Evolutionary conservation across 2,797 vertebrate genomes (phyloP).

Genomic region (Acanthornis magna): DNA sequence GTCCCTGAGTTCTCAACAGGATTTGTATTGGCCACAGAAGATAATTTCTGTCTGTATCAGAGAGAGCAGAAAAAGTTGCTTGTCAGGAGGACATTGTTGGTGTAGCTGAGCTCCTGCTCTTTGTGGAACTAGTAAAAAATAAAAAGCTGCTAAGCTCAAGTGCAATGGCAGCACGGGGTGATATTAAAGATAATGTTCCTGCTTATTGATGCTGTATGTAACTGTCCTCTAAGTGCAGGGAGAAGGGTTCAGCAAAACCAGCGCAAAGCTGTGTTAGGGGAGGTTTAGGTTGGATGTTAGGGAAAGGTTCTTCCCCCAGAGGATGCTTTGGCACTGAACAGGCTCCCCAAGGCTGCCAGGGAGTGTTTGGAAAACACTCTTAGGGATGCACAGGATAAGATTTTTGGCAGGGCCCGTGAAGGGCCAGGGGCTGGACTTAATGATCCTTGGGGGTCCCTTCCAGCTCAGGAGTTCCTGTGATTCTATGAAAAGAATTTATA

Average conservation of each 20-base stretch:
- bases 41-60: not conserved
- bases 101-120: not conserved
- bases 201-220: not conserved
- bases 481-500: not conserved
- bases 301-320: not conserved
- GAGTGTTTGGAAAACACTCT: accelerated
- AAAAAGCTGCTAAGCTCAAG: not conserved
- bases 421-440: accelerated
- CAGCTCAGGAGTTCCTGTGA: not conserved
- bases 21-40: not conserved
- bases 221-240: not conserved
- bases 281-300: not conserved
- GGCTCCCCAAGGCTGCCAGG: not conserved
- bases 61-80: not conserved
- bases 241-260: not conserved
- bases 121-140: not conserved
- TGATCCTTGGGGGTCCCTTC: not conserved
- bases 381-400: not conserved
- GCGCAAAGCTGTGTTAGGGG: not conserved
- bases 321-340: not conserved
- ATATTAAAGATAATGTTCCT: not conserved
- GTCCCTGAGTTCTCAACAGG: not conserved
- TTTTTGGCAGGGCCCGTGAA: accelerated
- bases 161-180: not conserved
- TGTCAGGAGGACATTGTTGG: not conserved